Conservation (phyloP, 2,113 vertebrate genomes). For the Sylvia atricapilla region DNA sequence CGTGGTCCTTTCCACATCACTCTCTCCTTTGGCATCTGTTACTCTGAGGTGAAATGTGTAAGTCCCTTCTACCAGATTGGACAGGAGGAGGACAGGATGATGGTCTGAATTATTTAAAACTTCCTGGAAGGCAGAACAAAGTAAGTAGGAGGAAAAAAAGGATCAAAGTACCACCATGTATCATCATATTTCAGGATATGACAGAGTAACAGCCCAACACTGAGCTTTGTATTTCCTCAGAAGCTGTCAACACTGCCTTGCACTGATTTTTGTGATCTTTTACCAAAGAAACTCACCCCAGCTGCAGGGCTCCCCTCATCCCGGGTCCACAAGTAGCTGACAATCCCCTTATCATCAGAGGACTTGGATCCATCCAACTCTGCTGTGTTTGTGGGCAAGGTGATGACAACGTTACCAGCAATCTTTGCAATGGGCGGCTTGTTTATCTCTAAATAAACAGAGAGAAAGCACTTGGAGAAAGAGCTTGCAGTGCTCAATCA, state of each 20-base stretch:
- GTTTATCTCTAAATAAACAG: constrained; percentile 83
- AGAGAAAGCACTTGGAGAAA: not conserved
- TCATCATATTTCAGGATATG: not conserved
- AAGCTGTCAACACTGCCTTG: not conserved
- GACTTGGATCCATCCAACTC: constrained; percentile 90
- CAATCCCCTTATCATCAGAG: constrained; percentile 89
- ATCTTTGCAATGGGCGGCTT: constrained; percentile 85
- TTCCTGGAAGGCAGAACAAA: constrained; percentile 76
- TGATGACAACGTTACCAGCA: constrained; percentile 78
- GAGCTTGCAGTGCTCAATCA: not conserved
- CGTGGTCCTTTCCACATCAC: constrained; percentile 74
- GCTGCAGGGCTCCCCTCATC: constrained; percentile 92
- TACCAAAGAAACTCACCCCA: constrained; percentile 78
- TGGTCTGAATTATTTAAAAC: constrained; percentile 95
- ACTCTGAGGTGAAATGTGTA: constrained; percentile 93
- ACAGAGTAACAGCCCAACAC: not conserved
- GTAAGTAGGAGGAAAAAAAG: not conserved
- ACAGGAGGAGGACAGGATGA: constrained; percentile 89
- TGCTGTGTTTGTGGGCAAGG: constrained; percentile 83
- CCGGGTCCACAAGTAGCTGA: constrained; percentile 89
- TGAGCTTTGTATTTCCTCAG: not conserved
- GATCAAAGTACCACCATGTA: not conserved
- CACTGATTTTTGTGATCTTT: not conserved
- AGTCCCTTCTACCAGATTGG: constrained; percentile 92
- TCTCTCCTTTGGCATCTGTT: constrained; percentile 95